These are phyloP conservation scores for Chaetodon trifascialis DNA, from an alignment of 2,113 vertebrate genomes.

Conservation along the genomic window DNA sequence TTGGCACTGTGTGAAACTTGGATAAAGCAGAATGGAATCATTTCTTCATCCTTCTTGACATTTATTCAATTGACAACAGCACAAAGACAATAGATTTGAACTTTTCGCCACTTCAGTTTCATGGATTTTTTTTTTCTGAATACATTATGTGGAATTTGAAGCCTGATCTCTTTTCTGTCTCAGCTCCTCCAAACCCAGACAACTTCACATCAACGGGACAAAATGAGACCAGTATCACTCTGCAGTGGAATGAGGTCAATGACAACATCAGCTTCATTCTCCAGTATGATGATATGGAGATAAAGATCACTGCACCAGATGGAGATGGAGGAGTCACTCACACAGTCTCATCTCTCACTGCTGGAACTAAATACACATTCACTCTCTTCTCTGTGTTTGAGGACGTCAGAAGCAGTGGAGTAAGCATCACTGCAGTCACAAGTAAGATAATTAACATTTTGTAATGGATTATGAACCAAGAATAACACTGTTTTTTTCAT, in stretches of 20 bases:
- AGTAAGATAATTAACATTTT: background rate
- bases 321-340: constrained; percentile 14
- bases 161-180: background rate
- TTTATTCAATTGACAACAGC: too few relatives aligned
- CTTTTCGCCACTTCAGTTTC: too few relatives aligned
- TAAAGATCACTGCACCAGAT: background rate
- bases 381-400: constrained; percentile 41
- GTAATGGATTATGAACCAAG: background rate
- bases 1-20: too few relatives aligned
- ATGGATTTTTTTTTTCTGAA: too few relatives aligned
- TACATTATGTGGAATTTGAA: too few relatives aligned
- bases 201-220: background rate
- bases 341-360: constrained; percentile 31
- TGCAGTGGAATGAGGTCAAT: constrained; percentile 1
- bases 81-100: too few relatives aligned
- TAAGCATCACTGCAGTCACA: constrained; percentile 3
- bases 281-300: background rate
- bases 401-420: constrained; percentile 22
- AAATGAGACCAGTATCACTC: background rate
- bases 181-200: background rate
- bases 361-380: constrained; percentile 33
- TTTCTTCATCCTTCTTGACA: too few relatives aligned
- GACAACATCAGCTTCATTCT: background rate
- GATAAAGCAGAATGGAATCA: too few relatives aligned
- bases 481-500: background rate